A percentile compares a stretch with the other conserved stretches of the same genome.
Evolutionary conservation across 1,140 invertebrate species (phyloP).

Genomic region (Papilio xuthus): DNA sequence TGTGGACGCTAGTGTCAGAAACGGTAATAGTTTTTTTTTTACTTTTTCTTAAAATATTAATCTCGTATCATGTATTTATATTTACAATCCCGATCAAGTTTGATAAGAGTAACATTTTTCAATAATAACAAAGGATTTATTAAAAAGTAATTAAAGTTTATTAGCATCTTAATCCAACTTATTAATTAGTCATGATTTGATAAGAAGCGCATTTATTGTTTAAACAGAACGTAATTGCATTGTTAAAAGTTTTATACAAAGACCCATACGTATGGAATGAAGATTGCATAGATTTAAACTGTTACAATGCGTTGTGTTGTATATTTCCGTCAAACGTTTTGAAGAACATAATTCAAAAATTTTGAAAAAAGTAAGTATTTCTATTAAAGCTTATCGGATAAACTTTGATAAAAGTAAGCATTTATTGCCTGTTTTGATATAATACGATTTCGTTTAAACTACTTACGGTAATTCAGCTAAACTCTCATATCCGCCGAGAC

Average conservation of each 20-base stretch:
- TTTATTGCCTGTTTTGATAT: neutral
- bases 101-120: slow-evolving; percentile 1
- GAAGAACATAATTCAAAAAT: neutral
- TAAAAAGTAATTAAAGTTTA: neutral
- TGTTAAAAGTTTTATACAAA: too few relatives aligned
- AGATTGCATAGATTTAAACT: neutral
- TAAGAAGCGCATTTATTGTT: neutral
- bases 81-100: neutral
- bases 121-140: neutral
- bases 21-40: neutral
- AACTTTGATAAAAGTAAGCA: slow-evolving; percentile 2
- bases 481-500: slow-evolving; percentile 97
- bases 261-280: neutral
- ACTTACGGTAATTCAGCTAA: slow-evolving; percentile 93
- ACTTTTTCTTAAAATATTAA: too few relatives aligned
- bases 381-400: neutral
- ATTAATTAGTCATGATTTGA: slow-evolving; percentile 7
- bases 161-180: neutral
- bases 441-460: neutral
- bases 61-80: neutral
- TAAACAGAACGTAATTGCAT: neutral
- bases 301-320: neutral
- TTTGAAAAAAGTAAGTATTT: neutral
- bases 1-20: too few relatives aligned
- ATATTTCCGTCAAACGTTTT: neutral